phyloP scores from a whole-genome alignment of 2,888 invertebrate genomes.

The Octonoba sinensis region DNA sequence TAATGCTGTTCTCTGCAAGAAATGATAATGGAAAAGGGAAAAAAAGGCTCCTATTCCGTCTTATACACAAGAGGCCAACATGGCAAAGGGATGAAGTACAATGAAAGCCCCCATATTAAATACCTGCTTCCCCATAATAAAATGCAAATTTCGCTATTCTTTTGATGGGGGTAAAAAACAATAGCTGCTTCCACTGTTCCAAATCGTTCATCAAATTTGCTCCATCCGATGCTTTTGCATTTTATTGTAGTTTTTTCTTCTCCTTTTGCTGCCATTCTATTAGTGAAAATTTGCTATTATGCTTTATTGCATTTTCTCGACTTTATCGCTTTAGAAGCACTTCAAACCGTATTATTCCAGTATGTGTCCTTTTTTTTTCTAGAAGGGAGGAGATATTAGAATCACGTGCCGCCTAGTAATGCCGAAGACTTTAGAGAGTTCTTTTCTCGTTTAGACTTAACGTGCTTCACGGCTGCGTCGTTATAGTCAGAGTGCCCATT shows the following conservation, averaged over 20 bases:
- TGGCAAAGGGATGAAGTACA: conserved; percentile 23
- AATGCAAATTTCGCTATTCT: conserved; percentile 59
- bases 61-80: no score
- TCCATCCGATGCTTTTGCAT: conserved; percentile 18
- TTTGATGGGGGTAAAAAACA: conserved; percentile 40
- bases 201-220: conserved; percentile 39
- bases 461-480: not conserved
- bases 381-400: not conserved
- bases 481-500: conserved; percentile 7
- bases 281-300: conserved; percentile 28
- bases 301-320: conserved; percentile 18
- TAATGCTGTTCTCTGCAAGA: conserved; percentile 20
- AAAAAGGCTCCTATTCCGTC: not conserved
- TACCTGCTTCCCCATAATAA: conserved; percentile 56
- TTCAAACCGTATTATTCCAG: conserved; percentile 15
- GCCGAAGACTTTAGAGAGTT: not conserved
- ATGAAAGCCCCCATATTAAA: conserved; percentile 58
- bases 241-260: conserved; percentile 1
- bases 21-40: conserved; percentile 18
- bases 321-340: conserved; percentile 24
- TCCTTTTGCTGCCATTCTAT: conserved; percentile 7
- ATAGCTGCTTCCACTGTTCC: conserved; percentile 14
- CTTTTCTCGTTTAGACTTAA: not conserved
- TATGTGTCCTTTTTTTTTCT: not conserved
- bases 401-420: not conserved